Conservation (phyloP, 2,797 vertebrate genomes). For the Myotis myotis region DNA sequence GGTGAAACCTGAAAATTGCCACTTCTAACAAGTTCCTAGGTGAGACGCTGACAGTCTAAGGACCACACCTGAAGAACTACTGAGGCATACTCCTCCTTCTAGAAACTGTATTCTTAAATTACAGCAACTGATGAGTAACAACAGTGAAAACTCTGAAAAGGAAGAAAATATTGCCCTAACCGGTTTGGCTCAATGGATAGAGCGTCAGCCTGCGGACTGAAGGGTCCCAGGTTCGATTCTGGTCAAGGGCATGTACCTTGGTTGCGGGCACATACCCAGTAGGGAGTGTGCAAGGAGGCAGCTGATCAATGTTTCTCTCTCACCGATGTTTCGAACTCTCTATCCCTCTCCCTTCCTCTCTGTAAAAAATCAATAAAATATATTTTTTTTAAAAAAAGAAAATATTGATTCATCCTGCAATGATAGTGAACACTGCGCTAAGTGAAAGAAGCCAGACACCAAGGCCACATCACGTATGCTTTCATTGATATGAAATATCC, state of each 20-base stretch:
- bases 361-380: too few relatives aligned
- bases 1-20: neutral
- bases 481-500: neutral
- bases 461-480: neutral
- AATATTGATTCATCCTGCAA: neutral
- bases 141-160: conserved; percentile 2
- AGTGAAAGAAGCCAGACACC: neutral
- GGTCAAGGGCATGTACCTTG: too few relatives aligned
- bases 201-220: too few relatives aligned
- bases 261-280: too few relatives aligned
- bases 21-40: neutral
- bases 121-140: neutral
- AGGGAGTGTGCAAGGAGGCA: too few relatives aligned
- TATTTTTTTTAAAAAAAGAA: neutral
- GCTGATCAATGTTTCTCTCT: too few relatives aligned
- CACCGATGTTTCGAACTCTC: too few relatives aligned
- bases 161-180: neutral
- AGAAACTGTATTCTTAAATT: conserved; percentile 3
- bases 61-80: neutral
- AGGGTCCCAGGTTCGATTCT: too few relatives aligned
- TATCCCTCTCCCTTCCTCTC: too few relatives aligned
- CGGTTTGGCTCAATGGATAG: too few relatives aligned
- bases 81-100: neutral
- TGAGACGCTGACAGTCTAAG: neutral
- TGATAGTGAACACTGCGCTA: neutral